Evolutionary conservation across 2,113 vertebrate species (phyloP).

Genomic region (Brachypteracias leptosomus): DNA sequence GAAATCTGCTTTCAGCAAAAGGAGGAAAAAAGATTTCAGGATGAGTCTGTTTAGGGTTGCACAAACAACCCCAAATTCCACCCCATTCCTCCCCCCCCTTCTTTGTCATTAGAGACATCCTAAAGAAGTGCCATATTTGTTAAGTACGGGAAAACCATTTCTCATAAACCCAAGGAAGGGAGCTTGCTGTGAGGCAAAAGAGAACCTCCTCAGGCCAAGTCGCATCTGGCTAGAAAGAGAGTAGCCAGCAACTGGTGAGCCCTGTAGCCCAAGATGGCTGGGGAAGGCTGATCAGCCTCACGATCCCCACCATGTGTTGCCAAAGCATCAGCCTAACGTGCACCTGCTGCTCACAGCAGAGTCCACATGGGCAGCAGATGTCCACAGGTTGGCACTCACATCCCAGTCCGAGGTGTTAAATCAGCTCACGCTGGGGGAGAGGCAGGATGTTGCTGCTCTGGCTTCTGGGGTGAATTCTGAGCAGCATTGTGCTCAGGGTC

Average conservation of each 20-base stretch:
- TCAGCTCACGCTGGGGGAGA: neutral
- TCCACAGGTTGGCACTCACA: accelerated
- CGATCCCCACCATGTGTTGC: accelerated
- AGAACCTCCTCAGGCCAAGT: neutral
- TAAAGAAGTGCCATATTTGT: neutral
- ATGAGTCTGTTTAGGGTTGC: neutral
- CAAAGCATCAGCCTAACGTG: neutral
- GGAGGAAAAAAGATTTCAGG: neutral
- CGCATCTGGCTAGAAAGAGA: neutral
- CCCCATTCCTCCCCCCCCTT: neutral
- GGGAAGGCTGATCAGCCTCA: neutral
- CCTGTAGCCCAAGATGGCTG: neutral
- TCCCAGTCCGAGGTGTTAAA: neutral
- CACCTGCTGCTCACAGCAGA: neutral
- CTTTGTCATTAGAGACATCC: neutral
- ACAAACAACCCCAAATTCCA: neutral
- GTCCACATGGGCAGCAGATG: neutral
- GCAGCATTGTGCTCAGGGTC: neutral
- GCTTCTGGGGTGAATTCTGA: neutral
- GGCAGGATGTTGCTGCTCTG: accelerated
- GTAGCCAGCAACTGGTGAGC: accelerated
- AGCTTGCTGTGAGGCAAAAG: neutral
- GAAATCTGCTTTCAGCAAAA: neutral
- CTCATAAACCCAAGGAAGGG: neutral
- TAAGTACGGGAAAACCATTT: neutral